Evolutionary conservation across 2,888 invertebrate species (phyloP), one percentile per base, ranked within the genome.

Genomic region (Lepas anatifera): DNA sequence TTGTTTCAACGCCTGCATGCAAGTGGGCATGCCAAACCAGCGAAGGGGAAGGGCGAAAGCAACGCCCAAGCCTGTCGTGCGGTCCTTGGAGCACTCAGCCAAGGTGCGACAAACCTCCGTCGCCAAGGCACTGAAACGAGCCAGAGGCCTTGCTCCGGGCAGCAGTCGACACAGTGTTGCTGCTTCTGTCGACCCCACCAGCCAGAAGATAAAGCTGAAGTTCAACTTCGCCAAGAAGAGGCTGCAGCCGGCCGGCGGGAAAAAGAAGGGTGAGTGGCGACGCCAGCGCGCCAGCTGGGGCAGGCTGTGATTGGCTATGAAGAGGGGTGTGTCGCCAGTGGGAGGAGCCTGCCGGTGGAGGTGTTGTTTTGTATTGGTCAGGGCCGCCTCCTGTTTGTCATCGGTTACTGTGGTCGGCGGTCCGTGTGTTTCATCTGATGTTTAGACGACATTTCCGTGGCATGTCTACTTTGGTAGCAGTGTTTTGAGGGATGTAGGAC

Each of bases 1-100:
- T 52, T 41, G 67, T 22, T 73, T 73, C 71, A 35, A 58, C 67
- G 39, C 69, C 52, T 32, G 29, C 52, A n/a, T n/a, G 18, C 25
- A 69, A 39, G 18, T 41, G 69, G 67, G 58, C n/a, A 67, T 67
- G 48, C 43, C 35, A 43, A n/a, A n/a, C n/a, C n/a, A n/a, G n/a
- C n/a, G n/a, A n/a, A n/a, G n/a, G n/a, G n/a, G n/a, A n/a, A n/a
- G n/a, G n/a, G n/a, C n/a, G n/a, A n/a, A n/a, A n/a, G n/a, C n/a
- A n/a, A n/a, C n/a, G n/a, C n/a, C n/a, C n/a, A n/a, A n/a, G n/a
- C n/a, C n/a, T n/a, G n/a, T n/a, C n/a, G n/a, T n/a, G n/a, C n/a
- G n/a, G n/a, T n/a, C n/a, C 7, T 35, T 8, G n/a, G 27, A n/a
- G 13, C 46, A 41, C 63, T 25, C n/a, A 2, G 58, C 58, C 46